Base-by-base conservation (phyloP, 2,888 invertebrate species). In the Balanococcus diminutus region DNA sequence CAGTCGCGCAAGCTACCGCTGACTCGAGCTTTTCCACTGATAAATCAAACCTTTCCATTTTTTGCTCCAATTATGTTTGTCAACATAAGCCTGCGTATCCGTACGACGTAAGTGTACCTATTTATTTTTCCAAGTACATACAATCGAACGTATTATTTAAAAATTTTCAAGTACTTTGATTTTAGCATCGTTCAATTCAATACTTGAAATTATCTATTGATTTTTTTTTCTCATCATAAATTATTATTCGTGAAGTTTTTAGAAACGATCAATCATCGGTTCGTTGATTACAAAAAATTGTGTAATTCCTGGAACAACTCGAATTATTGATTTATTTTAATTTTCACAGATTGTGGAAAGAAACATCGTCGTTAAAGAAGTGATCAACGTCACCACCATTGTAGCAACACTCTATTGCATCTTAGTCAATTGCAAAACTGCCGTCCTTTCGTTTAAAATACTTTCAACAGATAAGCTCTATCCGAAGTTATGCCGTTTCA, bases 391-490 rank as follows among this genome's bases (percentile, higher is more conserved):
- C 6, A 81, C 46, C 5, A 22, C 32, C 1, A 51, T 81, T 11
- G 9, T 81, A 19, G 81, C 56, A 1, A 86, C 86, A 6, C 11
- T 86, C 4, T 86, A 86, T 81, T 86, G 86, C 19, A 86, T 86
- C 2, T 81, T 86, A 16, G 75, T 75, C 28, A 86, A 81, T 75
- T 79, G 86, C 22, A 86, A 31, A 81, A 86, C 81, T 2, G 86
- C 86, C n/a, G 75, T 86, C n/a, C 22, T 42, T 46, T 86, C 86
- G 2, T 81, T 86, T 11, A 86, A 86, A 31, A 32, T 79, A 51
- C 46, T 86, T 28, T 86, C 79, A 14, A 75, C 86, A 0, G 86
- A 86, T 51, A 79, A 75, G 31, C 19, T 86, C 11, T 86, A 86
- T 56, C 86, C 86, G 22, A 79, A 75, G 32, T 51, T 86, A 51